Conservation (phyloP, 2,888 invertebrate genomes). For the Xestia ashworthii region DNA sequence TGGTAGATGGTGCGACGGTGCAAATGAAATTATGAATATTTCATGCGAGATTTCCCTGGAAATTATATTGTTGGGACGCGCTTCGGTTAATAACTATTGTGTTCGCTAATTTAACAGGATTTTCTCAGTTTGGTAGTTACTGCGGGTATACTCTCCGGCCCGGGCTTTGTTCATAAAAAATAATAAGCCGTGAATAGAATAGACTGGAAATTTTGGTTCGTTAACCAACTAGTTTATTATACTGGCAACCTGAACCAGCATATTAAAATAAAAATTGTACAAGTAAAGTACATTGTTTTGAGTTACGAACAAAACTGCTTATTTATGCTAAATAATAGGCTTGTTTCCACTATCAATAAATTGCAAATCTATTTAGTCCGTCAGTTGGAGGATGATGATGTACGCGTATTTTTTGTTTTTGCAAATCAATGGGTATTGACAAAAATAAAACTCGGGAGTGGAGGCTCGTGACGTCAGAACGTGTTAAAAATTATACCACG, state of each 20-base stretch:
- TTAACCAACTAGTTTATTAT: neutral
- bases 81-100: neutral
- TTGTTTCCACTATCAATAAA: too few relatives aligned
- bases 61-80: conserved; percentile 8
- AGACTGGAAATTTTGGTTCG: neutral
- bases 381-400: too few relatives aligned
- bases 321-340: neutral
- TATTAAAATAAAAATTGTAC: neutral
- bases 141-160: neutral
- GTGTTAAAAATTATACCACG: too few relatives aligned
- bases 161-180: neutral
- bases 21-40: conserved; percentile 32
- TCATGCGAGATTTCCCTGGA: neutral
- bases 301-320: neutral
- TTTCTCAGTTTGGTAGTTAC: neutral
- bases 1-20: neutral
- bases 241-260: neutral
- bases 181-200: neutral
- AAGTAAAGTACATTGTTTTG: neutral
- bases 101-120: neutral
- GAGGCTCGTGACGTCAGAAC: too few relatives aligned
- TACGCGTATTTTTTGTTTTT: too few relatives aligned
- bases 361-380: too few relatives aligned
- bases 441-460: too few relatives aligned
- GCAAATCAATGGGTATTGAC: too few relatives aligned